phyloP scores from a whole-genome alignment of 1,140 invertebrate genomes.

The Aphis gossypii region DNA sequence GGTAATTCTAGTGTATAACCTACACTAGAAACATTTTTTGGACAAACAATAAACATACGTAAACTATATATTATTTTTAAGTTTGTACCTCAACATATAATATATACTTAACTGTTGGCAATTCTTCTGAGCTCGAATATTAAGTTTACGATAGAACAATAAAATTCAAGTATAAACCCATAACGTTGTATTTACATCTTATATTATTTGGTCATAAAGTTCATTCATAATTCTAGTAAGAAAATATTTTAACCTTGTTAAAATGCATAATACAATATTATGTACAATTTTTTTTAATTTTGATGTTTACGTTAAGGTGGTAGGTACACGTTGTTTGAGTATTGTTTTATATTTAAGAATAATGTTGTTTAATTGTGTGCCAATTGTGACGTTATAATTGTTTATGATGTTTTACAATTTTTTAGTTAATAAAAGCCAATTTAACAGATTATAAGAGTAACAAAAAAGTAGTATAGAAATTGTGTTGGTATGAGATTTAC shows the following conservation, averaged over 20 bases:
- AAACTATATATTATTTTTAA: background rate
- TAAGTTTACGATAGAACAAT: background rate
- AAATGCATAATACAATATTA: background rate
- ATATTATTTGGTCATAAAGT: background rate
- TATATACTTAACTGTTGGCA: background rate
- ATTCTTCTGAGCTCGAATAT: background rate
- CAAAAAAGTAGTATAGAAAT: background rate
- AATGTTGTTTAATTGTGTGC: background rate
- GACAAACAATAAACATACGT: background rate
- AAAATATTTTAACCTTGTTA: background rate
- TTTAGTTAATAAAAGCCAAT: conserved; percentile 22
- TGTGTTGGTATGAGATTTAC: background rate
- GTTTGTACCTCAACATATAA: background rate
- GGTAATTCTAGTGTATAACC: too few species aligned
- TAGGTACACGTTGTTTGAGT: background rate
- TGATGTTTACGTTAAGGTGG: background rate
- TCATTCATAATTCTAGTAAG: background rate
- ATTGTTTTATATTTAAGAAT: background rate
- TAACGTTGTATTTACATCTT: background rate
- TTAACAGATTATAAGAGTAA: background rate
- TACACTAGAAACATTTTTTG: background rate
- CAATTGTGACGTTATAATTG: conserved; percentile 19
- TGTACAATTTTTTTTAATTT: background rate
- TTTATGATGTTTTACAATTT: background rate
- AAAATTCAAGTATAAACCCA: background rate